Conservation (phyloP, 1,140 invertebrate species). For the Ganaspis sp. region DNA sequence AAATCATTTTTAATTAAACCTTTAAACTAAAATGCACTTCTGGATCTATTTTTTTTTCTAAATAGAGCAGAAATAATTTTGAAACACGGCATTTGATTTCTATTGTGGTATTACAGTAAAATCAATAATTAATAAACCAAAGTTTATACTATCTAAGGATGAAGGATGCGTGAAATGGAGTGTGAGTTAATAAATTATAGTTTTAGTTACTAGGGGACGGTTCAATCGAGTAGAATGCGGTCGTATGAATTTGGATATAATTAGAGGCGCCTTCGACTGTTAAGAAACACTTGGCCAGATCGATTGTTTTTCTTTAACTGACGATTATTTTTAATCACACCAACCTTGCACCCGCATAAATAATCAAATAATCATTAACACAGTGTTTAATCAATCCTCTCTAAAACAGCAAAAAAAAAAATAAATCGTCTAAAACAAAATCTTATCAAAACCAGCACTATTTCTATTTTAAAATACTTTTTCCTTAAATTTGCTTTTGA, state of each 20-base stretch:
- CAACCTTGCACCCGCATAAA: conserved; percentile 33
- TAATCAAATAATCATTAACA: not conserved
- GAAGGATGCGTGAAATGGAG: not conserved
- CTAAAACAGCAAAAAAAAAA: not conserved
- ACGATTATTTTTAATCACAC: conserved; percentile 62
- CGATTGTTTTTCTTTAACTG: conserved; percentile 57
- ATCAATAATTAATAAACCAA: not conserved
- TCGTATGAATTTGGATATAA: conserved; percentile 62
- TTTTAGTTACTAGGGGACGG: conserved; percentile 27
- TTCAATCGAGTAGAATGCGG: conserved; percentile 54
- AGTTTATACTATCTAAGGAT: not conserved
- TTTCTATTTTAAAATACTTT: too few species aligned
- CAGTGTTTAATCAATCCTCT: conserved; percentile 24
- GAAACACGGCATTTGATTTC: not conserved
- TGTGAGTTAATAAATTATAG: conserved; percentile 32
- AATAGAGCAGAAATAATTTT: not conserved
- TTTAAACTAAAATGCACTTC: too few species aligned
- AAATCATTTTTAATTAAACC: too few species aligned
- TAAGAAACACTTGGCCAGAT: conserved; percentile 66
- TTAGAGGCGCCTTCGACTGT: conserved; percentile 56
- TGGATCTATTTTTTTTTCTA: too few species aligned
- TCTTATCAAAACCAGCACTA: too few species aligned
- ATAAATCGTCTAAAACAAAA: too few species aligned
- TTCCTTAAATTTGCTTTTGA: too few species aligned
- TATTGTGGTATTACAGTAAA: not conserved